phyloP scores from a whole-genome alignment of 2,113 vertebrate genomes.

The Heptranchias perlo region DNA sequence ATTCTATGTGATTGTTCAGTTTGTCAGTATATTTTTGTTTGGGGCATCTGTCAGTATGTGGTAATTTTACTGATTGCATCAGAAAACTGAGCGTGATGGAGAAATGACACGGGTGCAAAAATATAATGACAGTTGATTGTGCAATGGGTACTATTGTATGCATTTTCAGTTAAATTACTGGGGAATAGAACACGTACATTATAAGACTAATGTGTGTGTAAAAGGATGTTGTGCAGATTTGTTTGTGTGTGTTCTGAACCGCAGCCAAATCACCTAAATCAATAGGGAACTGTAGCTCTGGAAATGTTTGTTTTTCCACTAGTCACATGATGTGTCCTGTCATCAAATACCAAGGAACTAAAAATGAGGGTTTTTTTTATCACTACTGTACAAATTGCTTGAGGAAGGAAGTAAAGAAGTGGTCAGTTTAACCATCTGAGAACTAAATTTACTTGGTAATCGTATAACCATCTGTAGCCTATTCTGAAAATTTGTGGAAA shows the following conservation, averaged over 20 bases:
- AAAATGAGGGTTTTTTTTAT: neutral
- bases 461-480: neutral
- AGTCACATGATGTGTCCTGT: neutral
- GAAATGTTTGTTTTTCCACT: conserved; percentile 29
- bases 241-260: conserved; percentile 6
- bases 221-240: conserved; percentile 6
- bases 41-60: neutral
- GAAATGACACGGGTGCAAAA: neutral
- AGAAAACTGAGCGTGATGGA: neutral
- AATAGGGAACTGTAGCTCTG: conserved; percentile 1
- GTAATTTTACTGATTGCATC: neutral
- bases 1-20: neutral
- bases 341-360: neutral
- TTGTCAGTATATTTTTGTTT: neutral
- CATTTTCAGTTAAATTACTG: neutral
- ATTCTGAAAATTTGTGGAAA: neutral
- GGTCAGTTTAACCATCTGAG: neutral
- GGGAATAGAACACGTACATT: neutral
- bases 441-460: neutral
- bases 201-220: neutral
- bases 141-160: neutral
- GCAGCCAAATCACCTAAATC: neutral
- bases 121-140: neutral
- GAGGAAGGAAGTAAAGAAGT: neutral
- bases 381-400: neutral